Conservation (phyloP, 2,113 vertebrate species). For the Garra rufa region DNA sequence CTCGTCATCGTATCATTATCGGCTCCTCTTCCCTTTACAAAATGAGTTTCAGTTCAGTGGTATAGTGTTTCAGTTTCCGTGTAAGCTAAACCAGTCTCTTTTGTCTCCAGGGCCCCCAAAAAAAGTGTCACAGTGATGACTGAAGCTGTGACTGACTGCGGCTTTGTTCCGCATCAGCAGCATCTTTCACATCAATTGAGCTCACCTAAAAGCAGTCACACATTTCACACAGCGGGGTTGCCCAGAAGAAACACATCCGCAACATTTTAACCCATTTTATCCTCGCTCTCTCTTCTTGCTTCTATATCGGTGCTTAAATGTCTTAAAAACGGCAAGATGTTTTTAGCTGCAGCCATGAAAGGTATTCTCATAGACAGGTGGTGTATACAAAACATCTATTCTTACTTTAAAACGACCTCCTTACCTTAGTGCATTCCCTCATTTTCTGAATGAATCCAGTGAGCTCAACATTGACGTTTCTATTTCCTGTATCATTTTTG, state of each 20-base stretch:
- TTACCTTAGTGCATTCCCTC: neutral
- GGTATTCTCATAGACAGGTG: neutral
- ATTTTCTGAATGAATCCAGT: neutral
- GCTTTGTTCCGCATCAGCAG: neutral
- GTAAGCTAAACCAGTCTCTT: neutral
- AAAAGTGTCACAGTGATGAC: neutral
- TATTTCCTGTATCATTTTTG: neutral
- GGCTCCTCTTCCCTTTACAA: neutral
- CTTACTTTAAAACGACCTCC: neutral
- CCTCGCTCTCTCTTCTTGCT: neutral
- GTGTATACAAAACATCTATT: neutral
- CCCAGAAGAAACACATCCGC: neutral
- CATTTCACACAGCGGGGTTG: neutral
- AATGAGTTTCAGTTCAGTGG: neutral
- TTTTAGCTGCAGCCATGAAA: neutral
- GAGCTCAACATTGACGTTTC: neutral
- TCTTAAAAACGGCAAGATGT: neutral
- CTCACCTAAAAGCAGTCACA: neutral
- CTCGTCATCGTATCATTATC: neutral
- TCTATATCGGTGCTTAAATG: neutral
- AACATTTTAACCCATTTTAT: neutral
- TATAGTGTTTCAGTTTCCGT: neutral
- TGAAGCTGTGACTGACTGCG: neutral
- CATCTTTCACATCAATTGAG: neutral
- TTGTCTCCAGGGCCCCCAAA: neutral